Percentiles rank a stretch among this genome's conserved stretches.
These are phyloP conservation scores for Harpalus rubripes DNA, from an alignment of 2,888 invertebrate species.

Conservation along the genomic window DNA sequence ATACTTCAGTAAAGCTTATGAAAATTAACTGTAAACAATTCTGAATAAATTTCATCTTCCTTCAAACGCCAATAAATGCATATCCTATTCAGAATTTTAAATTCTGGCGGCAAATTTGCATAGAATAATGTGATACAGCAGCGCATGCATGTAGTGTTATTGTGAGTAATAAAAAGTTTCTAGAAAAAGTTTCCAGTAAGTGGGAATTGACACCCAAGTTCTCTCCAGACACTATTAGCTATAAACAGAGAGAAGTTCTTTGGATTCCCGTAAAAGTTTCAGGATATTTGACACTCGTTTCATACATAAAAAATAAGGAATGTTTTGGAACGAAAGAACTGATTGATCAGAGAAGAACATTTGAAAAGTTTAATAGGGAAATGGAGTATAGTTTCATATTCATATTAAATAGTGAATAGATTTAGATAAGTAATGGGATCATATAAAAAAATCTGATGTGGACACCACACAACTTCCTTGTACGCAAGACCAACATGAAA, in stretches of 20 bases:
- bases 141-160: slow-evolving; percentile 27
- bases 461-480: too few species aligned
- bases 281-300: slow-evolving; percentile 40
- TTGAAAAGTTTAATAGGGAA: background rate
- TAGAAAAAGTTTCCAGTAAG: slow-evolving; percentile 30
- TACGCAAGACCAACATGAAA: too few species aligned
- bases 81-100: slow-evolving; percentile 7
- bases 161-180: slow-evolving; percentile 31
- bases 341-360: background rate
- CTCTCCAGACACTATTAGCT: slow-evolving; percentile 50
- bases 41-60: background rate
- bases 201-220: slow-evolving; percentile 5
- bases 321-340: background rate
- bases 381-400: background rate
- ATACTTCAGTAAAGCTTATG: background rate
- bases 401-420: too few species aligned
- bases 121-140: background rate
- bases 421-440: too few species aligned
- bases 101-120: background rate
- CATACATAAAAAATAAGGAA: slow-evolving; percentile 50
- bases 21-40: background rate
- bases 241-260: slow-evolving; percentile 38
- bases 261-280: slow-evolving; percentile 23
- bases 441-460: too few species aligned
- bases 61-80: background rate